phyloP scores from a whole-genome alignment of 2,797 vertebrate species.

The Buceros bicornis region DNA sequence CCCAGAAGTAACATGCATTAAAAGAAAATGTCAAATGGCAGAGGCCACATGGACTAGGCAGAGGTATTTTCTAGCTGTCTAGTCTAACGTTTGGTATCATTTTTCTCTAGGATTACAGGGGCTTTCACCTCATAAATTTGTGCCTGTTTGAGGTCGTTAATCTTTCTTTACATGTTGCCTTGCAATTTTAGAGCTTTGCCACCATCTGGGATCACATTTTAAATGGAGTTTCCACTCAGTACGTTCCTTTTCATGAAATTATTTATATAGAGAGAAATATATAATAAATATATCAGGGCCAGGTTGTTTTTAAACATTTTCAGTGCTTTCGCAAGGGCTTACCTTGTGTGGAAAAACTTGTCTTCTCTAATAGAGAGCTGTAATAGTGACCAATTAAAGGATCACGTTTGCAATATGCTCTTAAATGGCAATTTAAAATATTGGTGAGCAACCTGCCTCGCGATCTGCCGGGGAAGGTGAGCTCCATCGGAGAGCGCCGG shows the following conservation, averaged over 20 bases:
- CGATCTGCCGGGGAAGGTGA: background rate
- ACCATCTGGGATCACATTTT: constrained; percentile 76
- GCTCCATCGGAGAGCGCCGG: rapidly evolving
- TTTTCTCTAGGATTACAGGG: constrained; percentile 76
- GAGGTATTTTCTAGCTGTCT: constrained; percentile 76
- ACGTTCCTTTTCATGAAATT: constrained; percentile 66
- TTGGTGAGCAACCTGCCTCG: constrained; percentile 2
- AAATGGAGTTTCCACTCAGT: constrained; percentile 78
- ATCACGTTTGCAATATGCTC: constrained; percentile 67
- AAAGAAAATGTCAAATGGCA: constrained; percentile 55
- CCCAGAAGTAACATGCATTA: background rate
- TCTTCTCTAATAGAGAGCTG: constrained; percentile 64
- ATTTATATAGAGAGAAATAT: constrained; percentile 66
- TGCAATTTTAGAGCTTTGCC: constrained; percentile 76
- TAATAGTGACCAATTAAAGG: constrained; percentile 64
- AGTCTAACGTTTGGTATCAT: constrained; percentile 71
- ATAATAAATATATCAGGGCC: constrained; percentile 66
- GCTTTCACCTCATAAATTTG: constrained; percentile 79
- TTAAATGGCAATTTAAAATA: constrained; percentile 72
- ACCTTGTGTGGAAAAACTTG: constrained; percentile 69
- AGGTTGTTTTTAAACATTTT: constrained; percentile 67
- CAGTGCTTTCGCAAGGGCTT: constrained; percentile 60
- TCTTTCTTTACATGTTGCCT: constrained; percentile 76
- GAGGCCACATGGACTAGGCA: constrained; percentile 62
- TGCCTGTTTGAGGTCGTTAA: constrained; percentile 75